Conservation (phyloP, 2,113 vertebrate species). For the Lathamus discolor region DNA sequence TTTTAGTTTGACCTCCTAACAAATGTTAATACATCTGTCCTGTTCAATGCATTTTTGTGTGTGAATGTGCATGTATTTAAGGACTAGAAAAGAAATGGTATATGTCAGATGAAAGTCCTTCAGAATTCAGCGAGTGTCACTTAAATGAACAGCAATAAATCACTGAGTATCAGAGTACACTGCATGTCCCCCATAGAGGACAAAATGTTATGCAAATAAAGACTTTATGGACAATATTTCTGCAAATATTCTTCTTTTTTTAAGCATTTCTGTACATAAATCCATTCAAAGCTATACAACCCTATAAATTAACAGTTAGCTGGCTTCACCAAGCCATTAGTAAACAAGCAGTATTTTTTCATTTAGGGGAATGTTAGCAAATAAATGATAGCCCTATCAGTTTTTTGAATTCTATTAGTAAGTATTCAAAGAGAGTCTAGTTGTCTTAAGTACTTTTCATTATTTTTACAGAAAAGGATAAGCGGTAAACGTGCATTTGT, state of each 20-base stretch:
- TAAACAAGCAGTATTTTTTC: not conserved
- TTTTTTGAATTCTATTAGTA: not conserved
- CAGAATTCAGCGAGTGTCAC: not conserved
- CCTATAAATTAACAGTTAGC: not conserved
- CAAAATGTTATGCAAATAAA: not conserved
- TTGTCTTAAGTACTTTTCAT: not conserved
- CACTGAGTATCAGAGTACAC: not conserved
- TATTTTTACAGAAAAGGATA: not conserved
- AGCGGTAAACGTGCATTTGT: not conserved
- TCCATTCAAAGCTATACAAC: not conserved
- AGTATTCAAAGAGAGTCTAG: not conserved
- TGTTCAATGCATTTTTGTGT: not conserved
- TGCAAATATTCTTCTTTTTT: not conserved
- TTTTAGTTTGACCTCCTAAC: conserved; percentile 39
- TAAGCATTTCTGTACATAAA: not conserved
- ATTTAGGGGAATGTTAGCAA: not conserved
- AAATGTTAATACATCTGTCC: conserved; percentile 39
- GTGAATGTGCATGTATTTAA: conserved; percentile 40
- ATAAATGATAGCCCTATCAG: not conserved
- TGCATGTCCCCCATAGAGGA: not conserved
- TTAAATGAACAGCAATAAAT: conserved; percentile 23
- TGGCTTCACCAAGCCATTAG: not conserved
- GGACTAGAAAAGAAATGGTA: conserved; percentile 23
- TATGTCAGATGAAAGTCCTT: not conserved
- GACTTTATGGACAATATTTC: not conserved